phyloP scores from a whole-genome alignment of 1,140 invertebrate species.

The Procambarus virginalis region DNA sequence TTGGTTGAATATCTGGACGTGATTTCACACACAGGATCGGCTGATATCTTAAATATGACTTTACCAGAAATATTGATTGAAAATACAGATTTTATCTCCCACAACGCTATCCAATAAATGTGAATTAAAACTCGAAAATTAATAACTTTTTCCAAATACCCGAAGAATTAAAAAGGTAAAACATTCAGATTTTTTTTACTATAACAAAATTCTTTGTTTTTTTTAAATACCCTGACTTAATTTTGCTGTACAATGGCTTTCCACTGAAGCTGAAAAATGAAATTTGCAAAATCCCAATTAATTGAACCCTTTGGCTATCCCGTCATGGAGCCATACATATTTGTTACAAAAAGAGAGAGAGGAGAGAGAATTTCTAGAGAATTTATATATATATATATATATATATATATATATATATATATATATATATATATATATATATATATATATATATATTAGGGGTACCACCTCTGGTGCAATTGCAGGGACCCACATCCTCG shows the following conservation, averaged over 20 bases:
- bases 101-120: no score
- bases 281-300: slow-evolving; percentile 11
- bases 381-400: slow-evolving; percentile 8
- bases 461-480: no score
- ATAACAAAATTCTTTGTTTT: not conserved
- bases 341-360: not conserved
- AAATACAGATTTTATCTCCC: no score
- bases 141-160: not conserved
- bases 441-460: no score
- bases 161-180: not conserved
- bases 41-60: no score
- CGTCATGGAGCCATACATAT: not conserved
- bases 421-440: slow-evolving; percentile 22
- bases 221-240: not conserved
- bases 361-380: not conserved
- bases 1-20: no score
- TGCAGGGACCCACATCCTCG: no score
- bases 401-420: slow-evolving; percentile 8
- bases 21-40: no score
- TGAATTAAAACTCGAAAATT: no score
- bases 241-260: slow-evolving; percentile 9
- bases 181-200: not conserved
- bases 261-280: slow-evolving; percentile 7
- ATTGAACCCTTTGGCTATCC: slow-evolving; percentile 8
- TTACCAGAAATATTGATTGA: no score